These are phyloP conservation scores for Sinhomidia bicolor DNA, from an alignment of 2,888 invertebrate genomes.

Conservation along the genomic window DNA sequence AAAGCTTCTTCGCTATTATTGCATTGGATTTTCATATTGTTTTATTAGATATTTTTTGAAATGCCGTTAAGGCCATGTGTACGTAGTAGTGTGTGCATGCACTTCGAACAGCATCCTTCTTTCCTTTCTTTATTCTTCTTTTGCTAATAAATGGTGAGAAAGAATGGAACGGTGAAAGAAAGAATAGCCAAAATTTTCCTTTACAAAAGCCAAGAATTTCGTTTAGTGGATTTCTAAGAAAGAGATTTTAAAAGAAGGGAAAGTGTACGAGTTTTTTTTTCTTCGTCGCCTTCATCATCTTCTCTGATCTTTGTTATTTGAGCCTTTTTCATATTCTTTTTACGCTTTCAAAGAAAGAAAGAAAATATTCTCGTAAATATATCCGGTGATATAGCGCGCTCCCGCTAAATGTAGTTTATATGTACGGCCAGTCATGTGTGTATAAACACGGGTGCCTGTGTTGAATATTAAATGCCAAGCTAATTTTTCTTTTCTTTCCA, in stretches of 20 bases:
- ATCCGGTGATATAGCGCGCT: too few relatives aligned
- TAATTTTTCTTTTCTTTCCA: slow-evolving; percentile 18
- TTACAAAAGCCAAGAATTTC: too few relatives aligned
- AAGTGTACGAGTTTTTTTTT: not conserved
- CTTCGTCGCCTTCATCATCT: not conserved
- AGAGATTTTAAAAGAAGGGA: not conserved
- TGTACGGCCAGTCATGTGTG: slow-evolving; percentile 27
- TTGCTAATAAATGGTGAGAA: not conserved
- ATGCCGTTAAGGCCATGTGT: too few relatives aligned
- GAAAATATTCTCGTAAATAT: not conserved
- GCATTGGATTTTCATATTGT: too few relatives aligned
- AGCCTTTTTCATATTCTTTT: slow-evolving; percentile 17
- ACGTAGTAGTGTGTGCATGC: too few relatives aligned
- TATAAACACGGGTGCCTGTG: not conserved
- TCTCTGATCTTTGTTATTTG: slow-evolving; percentile 13
- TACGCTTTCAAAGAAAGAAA: not conserved
- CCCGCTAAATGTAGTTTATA: slow-evolving; percentile 13
- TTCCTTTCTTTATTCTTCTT: slow-evolving; percentile 7
- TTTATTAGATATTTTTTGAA: too few relatives aligned
- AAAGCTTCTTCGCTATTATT: too few relatives aligned
- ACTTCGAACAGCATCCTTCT: too few relatives aligned
- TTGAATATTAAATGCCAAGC: not conserved
- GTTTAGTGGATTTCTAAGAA: slow-evolving; percentile 21
- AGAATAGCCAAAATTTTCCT: slow-evolving; percentile 1
- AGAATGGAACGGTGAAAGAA: not conserved